A percentile compares a stretch with the other conserved stretches of the same genome.
Conservation (phyloP, 2,797 vertebrate genomes). For the Gallinago stenura region DNA sequence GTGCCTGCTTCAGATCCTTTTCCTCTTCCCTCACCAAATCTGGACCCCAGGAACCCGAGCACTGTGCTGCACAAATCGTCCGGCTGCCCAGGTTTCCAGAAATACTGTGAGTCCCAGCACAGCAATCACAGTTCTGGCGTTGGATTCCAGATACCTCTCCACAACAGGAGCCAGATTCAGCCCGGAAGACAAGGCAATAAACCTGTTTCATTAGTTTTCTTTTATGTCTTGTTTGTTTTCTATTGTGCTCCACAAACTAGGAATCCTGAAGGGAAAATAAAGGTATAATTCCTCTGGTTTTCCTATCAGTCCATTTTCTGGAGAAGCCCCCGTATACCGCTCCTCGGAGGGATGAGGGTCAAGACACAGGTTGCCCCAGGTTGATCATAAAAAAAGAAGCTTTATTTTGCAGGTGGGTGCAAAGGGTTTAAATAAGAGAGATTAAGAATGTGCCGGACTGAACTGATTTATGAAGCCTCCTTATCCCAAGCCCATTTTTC, state of each 20-base stretch:
- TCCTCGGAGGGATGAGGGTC: background rate
- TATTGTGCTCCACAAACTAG: background rate
- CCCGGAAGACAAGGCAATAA: background rate
- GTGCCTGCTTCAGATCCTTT: background rate
- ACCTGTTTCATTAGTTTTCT: background rate
- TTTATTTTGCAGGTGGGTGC: background rate
- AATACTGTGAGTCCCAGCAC: background rate
- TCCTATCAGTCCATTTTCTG: background rate
- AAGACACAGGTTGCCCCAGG: background rate
- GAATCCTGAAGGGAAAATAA: background rate
- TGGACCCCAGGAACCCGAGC: background rate
- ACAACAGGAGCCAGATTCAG: background rate
- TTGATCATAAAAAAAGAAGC: background rate
- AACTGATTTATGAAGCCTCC: background rate
- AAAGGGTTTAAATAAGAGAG: background rate
- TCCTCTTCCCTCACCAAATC: background rate
- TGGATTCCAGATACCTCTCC: background rate
- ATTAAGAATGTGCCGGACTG: background rate
- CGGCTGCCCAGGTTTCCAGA: background rate
- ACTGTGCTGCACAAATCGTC: accelerated
- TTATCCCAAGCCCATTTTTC: background rate
- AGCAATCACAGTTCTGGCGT: background rate
- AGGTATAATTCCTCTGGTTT: background rate
- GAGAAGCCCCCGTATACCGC: background rate
- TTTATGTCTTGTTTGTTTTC: background rate